Percentiles rank a stretch among this genome's conserved stretches.
These are phyloP conservation scores for Microctenopoma steveboyesi DNA, from an alignment of 2,797 vertebrate genomes.

Conservation along the genomic window DNA sequence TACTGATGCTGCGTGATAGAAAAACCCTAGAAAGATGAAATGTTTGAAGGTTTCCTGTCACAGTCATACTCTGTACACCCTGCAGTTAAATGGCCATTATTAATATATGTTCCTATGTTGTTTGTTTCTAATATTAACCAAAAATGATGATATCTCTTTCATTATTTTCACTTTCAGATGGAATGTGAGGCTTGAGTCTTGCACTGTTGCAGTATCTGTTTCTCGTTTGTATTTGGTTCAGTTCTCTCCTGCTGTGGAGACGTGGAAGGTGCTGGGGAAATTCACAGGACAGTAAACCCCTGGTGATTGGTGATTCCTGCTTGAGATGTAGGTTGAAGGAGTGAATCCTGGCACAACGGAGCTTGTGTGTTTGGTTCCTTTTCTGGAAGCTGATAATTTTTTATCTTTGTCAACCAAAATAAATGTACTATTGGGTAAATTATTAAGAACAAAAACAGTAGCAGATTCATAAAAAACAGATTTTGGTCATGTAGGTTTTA, in stretches of 20 bases:
- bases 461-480: no score
- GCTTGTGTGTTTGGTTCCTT: no score
- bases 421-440: no score
- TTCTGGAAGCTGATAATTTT: no score
- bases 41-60: background rate
- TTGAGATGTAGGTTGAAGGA: no score
- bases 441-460: no score
- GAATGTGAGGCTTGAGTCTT: background rate
- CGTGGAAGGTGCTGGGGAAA: constrained; percentile 2
- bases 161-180: background rate
- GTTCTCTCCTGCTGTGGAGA: constrained; percentile 35
- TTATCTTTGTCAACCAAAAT: no score
- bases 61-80: background rate
- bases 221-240: constrained; percentile 42
- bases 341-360: no score
- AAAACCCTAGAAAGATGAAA: background rate
- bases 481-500: no score
- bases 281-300: no score
- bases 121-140: background rate
- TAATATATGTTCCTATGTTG: background rate
- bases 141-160: background rate
- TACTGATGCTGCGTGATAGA: background rate
- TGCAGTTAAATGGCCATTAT: background rate
- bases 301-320: no score
- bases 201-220: constrained; percentile 36